Base-by-base conservation (phyloP, 2,113 vertebrate species). In the Lepus europaeus region DNA sequence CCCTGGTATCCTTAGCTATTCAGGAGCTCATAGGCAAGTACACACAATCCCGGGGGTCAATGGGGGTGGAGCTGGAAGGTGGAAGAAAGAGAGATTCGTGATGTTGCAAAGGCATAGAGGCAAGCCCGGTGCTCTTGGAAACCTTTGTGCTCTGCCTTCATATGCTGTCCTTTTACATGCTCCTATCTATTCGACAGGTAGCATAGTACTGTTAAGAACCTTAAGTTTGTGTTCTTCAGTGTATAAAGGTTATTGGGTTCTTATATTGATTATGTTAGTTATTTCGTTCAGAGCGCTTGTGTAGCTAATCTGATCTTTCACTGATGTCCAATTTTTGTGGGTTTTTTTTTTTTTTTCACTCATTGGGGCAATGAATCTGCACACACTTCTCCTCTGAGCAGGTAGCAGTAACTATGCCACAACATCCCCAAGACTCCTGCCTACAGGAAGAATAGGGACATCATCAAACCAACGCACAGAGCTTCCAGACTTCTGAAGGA, bases 41-140 rank as follows among this genome's bases (percentile, higher is more conserved):
- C 3, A 45, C 36, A 36, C 36, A 27, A 39, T 19, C 51, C 20
- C 5, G 56, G 56, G 13, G 56, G 45, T 45, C 23, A 13, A 20
- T 1, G 12, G 3, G 23, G 29, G 45, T 13, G 19, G 61, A 22
- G 20, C 9, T 4, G 19, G n/a, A 45, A 2, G 4, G 53, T 29
- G 1, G 22, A 73, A 19, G 14, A 92, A 49, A 53, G 39, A 79
- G 80, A 69, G 82, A 49, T 1, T 39, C 19, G 0, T 66, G 45
- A 59, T 64, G 19, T 7, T 89, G 9, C 12, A 39, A 53, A 17
- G 5, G 22, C 19, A 11, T 0, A 39, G 61, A 17, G 5, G 22
- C 19, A 11, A 0, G 3, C 8, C 5, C 0, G 5, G 0, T 78
- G 1, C 4, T 2, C n/a, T 45, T 74, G 49, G 39, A 59, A 81